phyloP scores from a whole-genome alignment of 2,888 invertebrate species.

The Hydrotaea diabolus region DNA sequence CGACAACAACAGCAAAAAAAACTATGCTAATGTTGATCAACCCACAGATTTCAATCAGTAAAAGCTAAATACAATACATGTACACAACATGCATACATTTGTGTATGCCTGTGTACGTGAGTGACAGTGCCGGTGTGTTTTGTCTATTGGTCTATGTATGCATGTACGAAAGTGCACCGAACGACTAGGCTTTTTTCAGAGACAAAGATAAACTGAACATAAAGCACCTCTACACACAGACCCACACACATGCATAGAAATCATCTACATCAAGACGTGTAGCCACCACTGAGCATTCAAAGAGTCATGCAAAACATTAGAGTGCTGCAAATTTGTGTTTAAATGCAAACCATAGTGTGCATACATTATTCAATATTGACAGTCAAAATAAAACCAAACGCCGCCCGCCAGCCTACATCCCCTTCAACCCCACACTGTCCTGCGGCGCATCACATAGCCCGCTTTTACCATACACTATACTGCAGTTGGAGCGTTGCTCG shows the following conservation, averaged over 20 bases:
- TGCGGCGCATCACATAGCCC: no score
- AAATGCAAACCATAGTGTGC: constrained; percentile 22
- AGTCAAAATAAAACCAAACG: neutral
- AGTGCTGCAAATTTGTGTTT: constrained; percentile 26
- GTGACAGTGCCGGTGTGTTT: neutral
- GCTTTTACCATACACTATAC: no score
- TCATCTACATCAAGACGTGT: no score
- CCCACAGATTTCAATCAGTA: constrained; percentile 43
- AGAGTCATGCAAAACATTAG: neutral
- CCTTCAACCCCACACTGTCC: no score
- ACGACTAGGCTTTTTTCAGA: constrained; percentile 8
- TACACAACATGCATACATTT: neutral
- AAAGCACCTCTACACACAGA: no score
- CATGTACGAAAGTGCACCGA: no score
- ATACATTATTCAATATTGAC: constrained; percentile 40
- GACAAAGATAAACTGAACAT: neutral
- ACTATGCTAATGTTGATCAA: constrained; percentile 19
- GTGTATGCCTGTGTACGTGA: neutral
- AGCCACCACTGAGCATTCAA: neutral
- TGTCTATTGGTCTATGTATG: neutral
- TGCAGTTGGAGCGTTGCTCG: no score
- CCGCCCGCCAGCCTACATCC: neutral
- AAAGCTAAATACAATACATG: constrained; percentile 25
- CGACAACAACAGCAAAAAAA: neutral
- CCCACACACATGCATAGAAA: neutral